Evolutionary conservation across 2,797 vertebrate genomes (phyloP).

Genomic region (Fundulus diaphanus): DNA sequence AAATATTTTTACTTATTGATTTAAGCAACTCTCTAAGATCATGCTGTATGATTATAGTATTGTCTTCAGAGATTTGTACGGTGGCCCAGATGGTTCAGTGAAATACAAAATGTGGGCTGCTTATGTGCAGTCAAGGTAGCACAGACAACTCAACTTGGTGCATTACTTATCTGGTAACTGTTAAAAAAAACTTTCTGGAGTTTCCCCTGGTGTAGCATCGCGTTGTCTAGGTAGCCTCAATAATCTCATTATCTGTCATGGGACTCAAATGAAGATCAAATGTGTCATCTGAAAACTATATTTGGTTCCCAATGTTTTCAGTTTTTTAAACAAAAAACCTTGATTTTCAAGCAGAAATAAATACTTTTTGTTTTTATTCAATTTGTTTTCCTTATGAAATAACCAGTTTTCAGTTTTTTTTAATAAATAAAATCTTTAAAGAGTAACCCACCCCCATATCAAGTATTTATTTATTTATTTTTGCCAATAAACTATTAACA

Average conservation of each 20-base stretch:
- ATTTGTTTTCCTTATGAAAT: no score
- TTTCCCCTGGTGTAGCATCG: neutral
- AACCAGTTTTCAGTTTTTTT: no score
- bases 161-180: neutral
- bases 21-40: neutral
- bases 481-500: no score
- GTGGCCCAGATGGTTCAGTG: no score
- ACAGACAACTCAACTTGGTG: no score
- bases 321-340: neutral
- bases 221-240: no score
- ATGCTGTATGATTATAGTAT: neutral
- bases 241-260: neutral
- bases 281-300: neutral
- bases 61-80: no score
- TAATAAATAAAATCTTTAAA: no score
- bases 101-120: no score
- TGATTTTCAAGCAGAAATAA: neutral
- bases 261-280: neutral
- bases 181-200: neutral
- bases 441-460: no score
- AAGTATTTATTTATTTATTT: no score
- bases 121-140: no score
- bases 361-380: neutral
- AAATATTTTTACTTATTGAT: neutral
- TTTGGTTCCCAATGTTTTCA: neutral